Evolutionary conservation across 1,140 invertebrate genomes (phyloP).

Genomic region (Apis laboriosa): DNA sequence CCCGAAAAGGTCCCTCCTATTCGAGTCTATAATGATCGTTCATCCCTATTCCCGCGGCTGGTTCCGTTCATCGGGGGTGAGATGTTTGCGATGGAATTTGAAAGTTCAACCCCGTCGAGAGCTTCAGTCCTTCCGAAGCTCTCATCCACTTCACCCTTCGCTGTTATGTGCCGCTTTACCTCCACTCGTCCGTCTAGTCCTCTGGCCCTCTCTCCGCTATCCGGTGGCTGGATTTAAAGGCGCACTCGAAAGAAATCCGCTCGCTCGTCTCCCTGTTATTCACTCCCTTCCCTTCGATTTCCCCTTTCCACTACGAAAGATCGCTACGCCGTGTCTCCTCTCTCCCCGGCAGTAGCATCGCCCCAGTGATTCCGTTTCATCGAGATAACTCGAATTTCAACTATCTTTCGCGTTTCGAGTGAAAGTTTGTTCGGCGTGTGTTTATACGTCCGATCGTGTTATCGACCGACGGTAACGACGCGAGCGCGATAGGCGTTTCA

Average conservation of each 20-base stretch:
- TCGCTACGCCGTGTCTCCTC: not conserved
- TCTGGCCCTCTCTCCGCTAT: not conserved
- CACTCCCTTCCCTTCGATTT: not conserved
- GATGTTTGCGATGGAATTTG: constrained; percentile 63
- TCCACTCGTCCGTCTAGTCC: constrained; percentile 47
- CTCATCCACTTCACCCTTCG: constrained; percentile 55
- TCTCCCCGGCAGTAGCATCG: not conserved
- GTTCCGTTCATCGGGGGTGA: constrained; percentile 22
- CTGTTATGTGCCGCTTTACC: constrained; percentile 57
- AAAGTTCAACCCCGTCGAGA: constrained; percentile 58
- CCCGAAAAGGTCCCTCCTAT: not conserved
- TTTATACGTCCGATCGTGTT: no score
- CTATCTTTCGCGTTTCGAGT: not conserved
- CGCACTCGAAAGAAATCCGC: constrained; percentile 20
- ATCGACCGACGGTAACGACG: no score
- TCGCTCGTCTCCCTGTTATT: constrained; percentile 6
- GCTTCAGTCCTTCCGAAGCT: constrained; percentile 52
- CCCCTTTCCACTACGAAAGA: not conserved
- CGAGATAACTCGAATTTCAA: not conserved
- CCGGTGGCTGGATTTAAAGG: constrained; percentile 31
- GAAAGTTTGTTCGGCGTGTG: no score
- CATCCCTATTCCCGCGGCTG: not conserved
- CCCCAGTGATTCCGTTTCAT: not conserved
- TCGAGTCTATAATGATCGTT: constrained; percentile 25
- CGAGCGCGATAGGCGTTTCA: no score